These are phyloP conservation scores for Blennius ocellaris DNA, from an alignment of 2,113 vertebrate genomes.

Conservation along the genomic window DNA sequence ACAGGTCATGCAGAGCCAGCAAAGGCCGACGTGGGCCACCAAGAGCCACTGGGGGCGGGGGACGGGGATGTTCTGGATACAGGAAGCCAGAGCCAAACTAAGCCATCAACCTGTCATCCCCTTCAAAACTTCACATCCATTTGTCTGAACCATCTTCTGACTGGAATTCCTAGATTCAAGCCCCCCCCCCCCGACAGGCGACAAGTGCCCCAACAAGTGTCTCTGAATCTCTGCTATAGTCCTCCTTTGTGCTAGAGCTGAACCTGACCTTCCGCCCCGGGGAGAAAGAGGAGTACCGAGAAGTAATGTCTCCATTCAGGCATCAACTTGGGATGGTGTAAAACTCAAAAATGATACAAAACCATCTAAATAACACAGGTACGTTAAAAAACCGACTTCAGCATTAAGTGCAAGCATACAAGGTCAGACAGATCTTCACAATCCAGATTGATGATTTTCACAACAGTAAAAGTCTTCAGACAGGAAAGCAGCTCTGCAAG, in stretches of 20 bases:
- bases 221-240: neutral
- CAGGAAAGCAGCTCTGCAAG: neutral
- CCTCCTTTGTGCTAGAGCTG: conserved; percentile 1
- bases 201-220: conserved; percentile 40
- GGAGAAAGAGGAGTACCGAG: neutral
- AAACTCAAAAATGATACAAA: neutral
- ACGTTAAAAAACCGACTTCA: too few relatives aligned
- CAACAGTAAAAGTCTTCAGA: neutral
- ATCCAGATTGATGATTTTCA: neutral
- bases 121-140: conserved; percentile 31
- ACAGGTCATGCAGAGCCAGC: conserved; percentile 21
- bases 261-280: conserved; percentile 34
- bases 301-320: neutral
- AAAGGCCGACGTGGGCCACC: conserved; percentile 26
- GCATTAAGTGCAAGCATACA: too few relatives aligned
- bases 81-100: conserved; percentile 35
- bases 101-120: conserved; percentile 63
- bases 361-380: too few relatives aligned
- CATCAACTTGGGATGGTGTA: neutral
- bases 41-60: conserved; percentile 1
- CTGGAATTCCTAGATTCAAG: conserved; percentile 42
- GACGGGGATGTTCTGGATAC: conserved; percentile 16
- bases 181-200: conserved; percentile 20
- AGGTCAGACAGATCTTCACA: too few relatives aligned
- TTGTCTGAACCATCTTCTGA: conserved; percentile 35